A percentile compares a stretch with the other conserved stretches of the same genome.
phyloP scores from a whole-genome alignment of 2,797 vertebrate species.

The Okamejei kenojei region DNA sequence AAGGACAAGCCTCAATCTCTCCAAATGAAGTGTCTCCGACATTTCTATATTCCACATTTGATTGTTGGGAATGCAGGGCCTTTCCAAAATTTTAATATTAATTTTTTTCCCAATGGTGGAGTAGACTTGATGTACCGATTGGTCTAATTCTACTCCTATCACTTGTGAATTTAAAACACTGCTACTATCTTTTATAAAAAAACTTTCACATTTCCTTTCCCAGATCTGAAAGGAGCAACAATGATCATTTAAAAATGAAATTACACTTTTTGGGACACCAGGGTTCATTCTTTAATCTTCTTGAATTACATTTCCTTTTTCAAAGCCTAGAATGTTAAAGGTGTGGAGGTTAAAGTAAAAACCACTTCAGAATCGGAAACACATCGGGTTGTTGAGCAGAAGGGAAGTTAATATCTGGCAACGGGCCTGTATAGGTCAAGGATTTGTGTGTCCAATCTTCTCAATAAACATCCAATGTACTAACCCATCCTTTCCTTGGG shows the following conservation, averaged over 20 bases:
- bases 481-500: background rate
- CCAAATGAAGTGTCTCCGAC: no score
- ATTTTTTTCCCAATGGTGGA: no score
- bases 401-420: background rate
- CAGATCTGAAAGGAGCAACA: background rate
- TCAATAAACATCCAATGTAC: background rate
- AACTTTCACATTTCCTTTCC: background rate
- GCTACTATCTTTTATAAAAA: no score
- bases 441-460: background rate
- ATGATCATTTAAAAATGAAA: background rate
- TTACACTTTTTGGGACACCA: background rate
- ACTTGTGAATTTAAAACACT: no score
- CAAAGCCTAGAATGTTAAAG: background rate
- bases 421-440: no score
- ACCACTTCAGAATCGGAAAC: background rate
- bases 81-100: no score
- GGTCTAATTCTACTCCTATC: no score
- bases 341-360: background rate
- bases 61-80: no score
- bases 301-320: background rate
- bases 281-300: background rate
- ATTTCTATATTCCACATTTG: no score
- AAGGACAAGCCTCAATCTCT: no score
- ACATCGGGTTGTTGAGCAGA: background rate
- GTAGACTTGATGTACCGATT: no score